Percentiles rank a stretch among this genome's conserved stretches.
phyloP scores from a whole-genome alignment of 2,113 vertebrate genomes.

The Pantherophis guttatus region DNA sequence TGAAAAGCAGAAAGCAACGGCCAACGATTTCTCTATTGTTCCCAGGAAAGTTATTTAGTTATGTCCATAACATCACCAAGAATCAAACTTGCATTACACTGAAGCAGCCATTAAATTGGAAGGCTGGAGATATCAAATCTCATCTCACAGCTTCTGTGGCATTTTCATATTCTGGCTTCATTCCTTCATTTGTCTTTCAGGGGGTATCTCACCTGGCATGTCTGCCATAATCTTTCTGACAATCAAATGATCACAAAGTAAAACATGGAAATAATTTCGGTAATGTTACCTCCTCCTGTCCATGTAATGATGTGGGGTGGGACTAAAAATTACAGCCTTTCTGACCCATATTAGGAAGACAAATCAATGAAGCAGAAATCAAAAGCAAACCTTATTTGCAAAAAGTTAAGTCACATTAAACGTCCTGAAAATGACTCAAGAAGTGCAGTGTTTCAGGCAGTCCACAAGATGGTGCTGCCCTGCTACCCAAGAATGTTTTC shows the following conservation, averaged over 20 bases:
- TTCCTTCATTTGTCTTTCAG: not conserved
- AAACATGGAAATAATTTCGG: not conserved
- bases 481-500: not conserved
- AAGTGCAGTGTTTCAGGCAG: not conserved
- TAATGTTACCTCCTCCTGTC: not conserved
- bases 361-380: not conserved
- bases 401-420: not conserved
- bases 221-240: not conserved
- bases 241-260: not conserved
- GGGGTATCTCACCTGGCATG: not conserved
- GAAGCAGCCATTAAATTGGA: not conserved
- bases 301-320: not conserved
- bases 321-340: not conserved
- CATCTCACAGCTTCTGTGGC: not conserved
- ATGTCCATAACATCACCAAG: not conserved
- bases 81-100: not conserved
- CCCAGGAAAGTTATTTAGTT: not conserved
- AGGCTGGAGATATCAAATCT: not conserved
- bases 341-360: not conserved
- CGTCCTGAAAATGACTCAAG: not conserved
- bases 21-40: not conserved
- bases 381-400: not conserved
- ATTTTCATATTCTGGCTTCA: not conserved
- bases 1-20: not conserved
- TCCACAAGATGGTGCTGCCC: not conserved